These are phyloP conservation scores for Drosophila lacicola DNA, from an alignment of 2,888 invertebrate genomes.

Conservation along the genomic window DNA sequence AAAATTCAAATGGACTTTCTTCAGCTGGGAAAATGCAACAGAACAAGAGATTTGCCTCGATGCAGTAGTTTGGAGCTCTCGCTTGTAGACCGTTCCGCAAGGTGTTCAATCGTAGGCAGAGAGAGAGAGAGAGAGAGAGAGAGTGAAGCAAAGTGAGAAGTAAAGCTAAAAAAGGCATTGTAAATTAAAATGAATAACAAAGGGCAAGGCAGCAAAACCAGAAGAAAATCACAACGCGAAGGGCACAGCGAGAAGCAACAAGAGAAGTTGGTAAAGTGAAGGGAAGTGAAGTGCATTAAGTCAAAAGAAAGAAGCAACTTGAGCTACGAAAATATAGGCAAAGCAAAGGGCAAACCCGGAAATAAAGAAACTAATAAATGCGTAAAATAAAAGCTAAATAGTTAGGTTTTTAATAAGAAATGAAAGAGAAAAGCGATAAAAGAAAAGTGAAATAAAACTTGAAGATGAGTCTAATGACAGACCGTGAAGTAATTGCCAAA, in stretches of 20 bases:
- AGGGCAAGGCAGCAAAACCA: neutral
- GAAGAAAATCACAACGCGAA: neutral
- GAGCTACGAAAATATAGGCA: neutral
- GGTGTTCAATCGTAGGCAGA: constrained; percentile 3
- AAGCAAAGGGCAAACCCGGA: neutral
- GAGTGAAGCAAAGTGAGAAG: neutral
- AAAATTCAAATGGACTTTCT: constrained; percentile 56
- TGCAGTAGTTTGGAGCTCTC: neutral
- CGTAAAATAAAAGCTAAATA: neutral
- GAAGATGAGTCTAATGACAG: too few relatives aligned
- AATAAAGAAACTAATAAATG: neutral
- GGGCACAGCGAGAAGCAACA: neutral
- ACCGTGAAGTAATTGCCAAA: too few relatives aligned
- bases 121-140: neutral
- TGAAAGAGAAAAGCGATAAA: neutral
- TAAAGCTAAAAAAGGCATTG: neutral
- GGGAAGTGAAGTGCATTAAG: neutral
- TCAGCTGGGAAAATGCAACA: constrained; percentile 19
- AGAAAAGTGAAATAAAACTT: neutral
- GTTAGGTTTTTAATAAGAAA: neutral
- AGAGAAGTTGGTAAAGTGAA: neutral
- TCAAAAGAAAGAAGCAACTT: neutral
- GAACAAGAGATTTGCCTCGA: neutral
- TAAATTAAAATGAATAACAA: neutral
- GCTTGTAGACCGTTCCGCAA: neutral